Base-by-base conservation (phyloP, 2,113 vertebrate genomes). In the Sceloporus undulatus region DNA sequence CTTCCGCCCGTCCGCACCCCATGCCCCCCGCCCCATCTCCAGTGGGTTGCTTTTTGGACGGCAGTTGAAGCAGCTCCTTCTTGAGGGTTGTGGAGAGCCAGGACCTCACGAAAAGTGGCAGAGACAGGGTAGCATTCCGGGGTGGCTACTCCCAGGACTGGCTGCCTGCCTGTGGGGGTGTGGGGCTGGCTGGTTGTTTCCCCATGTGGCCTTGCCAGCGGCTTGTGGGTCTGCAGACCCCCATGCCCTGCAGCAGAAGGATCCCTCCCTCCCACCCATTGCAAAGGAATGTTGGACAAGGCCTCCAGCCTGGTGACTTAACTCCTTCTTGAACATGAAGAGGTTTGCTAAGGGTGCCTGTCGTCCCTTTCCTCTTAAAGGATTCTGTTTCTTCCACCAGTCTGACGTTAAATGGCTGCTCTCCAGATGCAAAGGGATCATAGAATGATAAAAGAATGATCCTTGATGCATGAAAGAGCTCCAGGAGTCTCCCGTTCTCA, bases 41-140 rank as follows among this genome's bases (percentile, higher is more conserved):
- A 5, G 4, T 48, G 48, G 48, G 66, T 78, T 87, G 84, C n/a
- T 38, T 82, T 83, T 71, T 79, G 0, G 2, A 52, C 1, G 0
- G 82, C 34, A 74, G 29, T 0, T 0, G 0, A 0, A 1, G 85
- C 29, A 82, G 90, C 3, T 73, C 54, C 48, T 71, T 29, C 54
- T 85, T 23, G 0, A 0, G 78, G 0, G 0, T 25, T 74, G 0
- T 0, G 16, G 87, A 0, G 0, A 40, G 27, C 82, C 0, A 0
- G 85, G 77, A 3, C 0, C 0, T 29, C 27, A 90, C 90, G 89
- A 93, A 92, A 84, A 82, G 81, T 73, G 34, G 65, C 34, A 21
- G 56, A 66, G 8, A 16, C 48, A 48, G 48, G 48, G 4, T 7
- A 48, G 48, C 48, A 48, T 7, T 48, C 48, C 7, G 4, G 48